Evolutionary conservation across 2,888 invertebrate species (phyloP), one percentile per base, ranked within the genome.

Genomic region (Ryuthela nishihirai): DNA sequence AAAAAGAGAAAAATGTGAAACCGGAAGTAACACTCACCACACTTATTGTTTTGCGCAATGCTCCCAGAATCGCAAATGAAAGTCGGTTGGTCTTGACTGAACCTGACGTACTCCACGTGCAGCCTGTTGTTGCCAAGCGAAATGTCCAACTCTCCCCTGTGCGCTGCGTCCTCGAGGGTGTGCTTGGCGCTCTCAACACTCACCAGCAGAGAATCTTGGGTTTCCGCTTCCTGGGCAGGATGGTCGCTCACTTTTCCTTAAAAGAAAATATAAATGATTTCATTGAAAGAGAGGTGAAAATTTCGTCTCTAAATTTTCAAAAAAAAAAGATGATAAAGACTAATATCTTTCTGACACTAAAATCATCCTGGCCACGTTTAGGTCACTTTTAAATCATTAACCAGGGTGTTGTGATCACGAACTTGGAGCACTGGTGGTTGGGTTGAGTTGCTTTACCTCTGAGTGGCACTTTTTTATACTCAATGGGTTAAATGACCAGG

Each of bases 21-120:
- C n/a, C n/a, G n/a, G n/a, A n/a, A 29, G 34, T n/a, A 39, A 50
- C 50, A 69, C 75, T 72, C 74, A 83, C 83, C 80, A 70, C 83
- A 83, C 66, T 76, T 72, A 38, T 77, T 73, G 66, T 77, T 79
- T 53, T 76, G 76, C 12, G 77, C 70, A 2, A 82, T 73, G 64
- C 78, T 80, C 17, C 83, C 83, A 17, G 69, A 65, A 5, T 79
- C 76, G 67, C 83, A 83, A 17, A 69, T 61, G 53, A 71, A 72
- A 29, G 66, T 66, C 0, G 73, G 72, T 2, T 67, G 61, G 3
- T 69, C 53, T 9, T 63, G 60, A 23, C 69, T 65, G 32, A 70
- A 68, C 9, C 65, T 62, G 48, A 73, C 67, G 43, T 69, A 68
- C 15, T 70, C 65, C 18, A 72, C 69, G 4, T 68, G 64, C 21